A percentile compares a stretch with the other conserved stretches of the same genome.
Evolutionary conservation across 2,113 vertebrate genomes (phyloP).

Genomic region (Aphelocoma coerulescens): DNA sequence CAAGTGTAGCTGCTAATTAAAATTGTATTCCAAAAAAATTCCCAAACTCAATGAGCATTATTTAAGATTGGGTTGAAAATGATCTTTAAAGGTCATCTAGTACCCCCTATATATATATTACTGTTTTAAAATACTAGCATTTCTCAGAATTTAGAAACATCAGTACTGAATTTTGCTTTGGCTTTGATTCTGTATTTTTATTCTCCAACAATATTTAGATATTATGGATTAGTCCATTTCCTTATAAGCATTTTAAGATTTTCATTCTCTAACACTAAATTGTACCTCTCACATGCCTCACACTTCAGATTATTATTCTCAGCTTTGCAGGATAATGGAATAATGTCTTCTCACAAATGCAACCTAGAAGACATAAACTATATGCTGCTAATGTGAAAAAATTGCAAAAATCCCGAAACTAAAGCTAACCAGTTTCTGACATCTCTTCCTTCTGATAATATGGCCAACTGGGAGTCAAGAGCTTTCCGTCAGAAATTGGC

Average conservation of each 20-base stretch:
- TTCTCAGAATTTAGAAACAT: not conserved
- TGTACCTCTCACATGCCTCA: not conserved
- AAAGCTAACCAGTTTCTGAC: not conserved
- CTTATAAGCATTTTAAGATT: not conserved
- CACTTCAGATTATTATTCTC: not conserved
- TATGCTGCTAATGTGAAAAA: not conserved
- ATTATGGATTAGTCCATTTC: not conserved
- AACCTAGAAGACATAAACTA: not conserved
- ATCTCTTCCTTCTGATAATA: not conserved
- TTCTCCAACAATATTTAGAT: not conserved
- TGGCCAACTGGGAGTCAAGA: not conserved
- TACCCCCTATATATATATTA: not conserved
- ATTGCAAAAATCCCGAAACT: not conserved
- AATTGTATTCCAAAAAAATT: not conserved
- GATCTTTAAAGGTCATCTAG: not conserved
- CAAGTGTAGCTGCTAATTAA: not conserved
- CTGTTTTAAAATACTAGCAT: not conserved
- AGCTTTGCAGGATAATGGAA: not conserved
- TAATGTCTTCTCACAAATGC: not conserved
- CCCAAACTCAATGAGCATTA: not conserved
- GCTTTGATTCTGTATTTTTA: not conserved
- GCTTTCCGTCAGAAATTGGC: not conserved
- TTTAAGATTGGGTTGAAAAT: not conserved
- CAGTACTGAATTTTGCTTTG: not conserved
- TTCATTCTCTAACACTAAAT: not conserved